Base-by-base conservation (phyloP, 2,113 vertebrate species). In the Caloenas nicobarica region DNA sequence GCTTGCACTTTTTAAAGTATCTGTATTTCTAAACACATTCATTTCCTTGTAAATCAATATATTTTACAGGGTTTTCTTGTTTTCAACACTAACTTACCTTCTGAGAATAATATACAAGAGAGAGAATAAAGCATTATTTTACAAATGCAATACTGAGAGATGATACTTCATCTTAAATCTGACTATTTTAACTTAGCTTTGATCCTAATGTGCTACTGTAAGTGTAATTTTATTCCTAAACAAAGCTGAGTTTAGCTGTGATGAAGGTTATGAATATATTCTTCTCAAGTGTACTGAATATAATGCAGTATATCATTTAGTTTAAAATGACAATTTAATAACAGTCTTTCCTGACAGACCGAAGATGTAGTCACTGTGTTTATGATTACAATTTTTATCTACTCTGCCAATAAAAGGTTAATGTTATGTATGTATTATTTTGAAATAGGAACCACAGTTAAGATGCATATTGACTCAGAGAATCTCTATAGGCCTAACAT, bases 191-290 rank as follows among this genome's bases (percentile, higher is more conserved):
- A 50, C 10, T 88, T 62, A 50, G 16, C 44, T 95, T 94, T 92
- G 44, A 80, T 89, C 69, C 40, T 90, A 68, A 96, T 95, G 69
- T 70, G 19, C 40, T 76, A 12, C 25, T 73, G 10, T 54, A 73
- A 87, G 76, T 69, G 80, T 91, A 93, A 93, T 94, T 94, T 86
- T 78, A 72, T 72, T 81, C 33, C 29, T 44, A 25, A 86, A 40
- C 28, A 81, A 34, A 86, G 46, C 8, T 72, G 34, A 77, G 8
- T 33, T 50, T 77, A 56, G 61, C 76, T 51, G 8, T 86, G 51
- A 94, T 91, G 94, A 95, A 95, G 79, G 56, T 93, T 96, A 81
- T 50, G 25, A 86, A 92, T 79, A 36, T 60, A 44, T 93, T 94
- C 71, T 96, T 50, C 66, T 91, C 34, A 61, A 46, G 24, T 24